Evolutionary conservation across 2,113 vertebrate genomes (phyloP), one percentile per base, ranked within the genome.

Genomic region (Nothoprocta pentlandii): DNA sequence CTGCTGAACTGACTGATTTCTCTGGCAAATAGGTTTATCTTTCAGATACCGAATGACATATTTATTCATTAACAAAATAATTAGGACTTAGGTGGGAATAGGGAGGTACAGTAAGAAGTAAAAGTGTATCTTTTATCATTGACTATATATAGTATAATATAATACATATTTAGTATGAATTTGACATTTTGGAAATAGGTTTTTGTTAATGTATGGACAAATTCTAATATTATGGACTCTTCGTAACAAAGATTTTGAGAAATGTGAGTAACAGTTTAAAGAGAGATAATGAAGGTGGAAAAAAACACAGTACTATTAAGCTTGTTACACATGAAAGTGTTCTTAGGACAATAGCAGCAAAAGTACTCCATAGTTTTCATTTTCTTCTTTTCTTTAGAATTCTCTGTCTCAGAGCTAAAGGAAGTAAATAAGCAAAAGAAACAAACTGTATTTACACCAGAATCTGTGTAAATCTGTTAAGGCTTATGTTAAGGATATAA

Each of bases 1-100:
- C 95, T 90, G 70, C 89, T 87, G 69, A 95, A 89, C 88, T 47
- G 51, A 44, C 73, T 96, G 81, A 92, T 91, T 92, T 94, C 44
- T 66, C 82, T 69, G 76, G 86, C 91, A 95, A 95, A 92, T 89
- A 46, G 76, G 59, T 89, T 87, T 94, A 93, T 49, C 73, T 92
- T 64, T 93, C 86, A 94, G 56, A 80, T 95, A 73, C 61, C 95
- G 84, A 94, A 91, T 77, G 49, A 59, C 39, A 2, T 76, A 75
- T 95, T 94, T 94, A 91, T 87, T 80, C 91, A 93, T 82, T 94
- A 96, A 95, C 83, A 92, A 86, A 92, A 93, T 58, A 86, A 71
- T 73, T 81, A 66, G 66, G 77, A 81, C 80, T 76, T 84, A 92
- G 46, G 73, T 93, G 96, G 89, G 63, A 77, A 83, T 89, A 39